Evolutionary conservation across 2,113 vertebrate species (phyloP).

Genomic region (Uria aalge): DNA sequence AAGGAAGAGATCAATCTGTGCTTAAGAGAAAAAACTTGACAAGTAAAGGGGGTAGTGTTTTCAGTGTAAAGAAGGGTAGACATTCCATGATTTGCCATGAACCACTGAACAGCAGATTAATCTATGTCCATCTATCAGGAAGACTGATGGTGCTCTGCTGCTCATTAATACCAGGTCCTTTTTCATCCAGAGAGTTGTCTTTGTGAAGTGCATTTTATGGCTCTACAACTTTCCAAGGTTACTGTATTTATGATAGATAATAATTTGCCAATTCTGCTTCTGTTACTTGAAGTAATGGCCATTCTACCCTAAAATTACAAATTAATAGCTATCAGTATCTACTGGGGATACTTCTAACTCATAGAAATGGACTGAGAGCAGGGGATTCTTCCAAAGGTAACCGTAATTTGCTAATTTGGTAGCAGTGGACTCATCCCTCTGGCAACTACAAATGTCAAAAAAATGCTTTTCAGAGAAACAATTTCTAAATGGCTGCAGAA

Average conservation of each 20-base stretch:
- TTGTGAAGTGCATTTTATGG: conserved; percentile 31
- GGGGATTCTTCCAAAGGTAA: background rate
- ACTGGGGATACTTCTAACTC: background rate
- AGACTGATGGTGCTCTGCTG: conserved; percentile 28
- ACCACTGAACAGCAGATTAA: conserved; percentile 50
- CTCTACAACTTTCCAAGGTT: conserved; percentile 59
- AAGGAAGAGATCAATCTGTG: background rate
- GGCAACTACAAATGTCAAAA: background rate
- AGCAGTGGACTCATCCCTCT: background rate
- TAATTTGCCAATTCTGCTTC: conserved; percentile 41
- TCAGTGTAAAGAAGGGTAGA: background rate
- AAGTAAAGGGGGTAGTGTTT: background rate
- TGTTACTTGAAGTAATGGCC: background rate
- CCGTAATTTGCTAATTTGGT: background rate
- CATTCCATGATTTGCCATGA: conserved; percentile 43
- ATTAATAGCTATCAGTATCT: background rate
- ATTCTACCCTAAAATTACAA: background rate
- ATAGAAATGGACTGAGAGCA: background rate
- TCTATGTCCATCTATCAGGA: conserved; percentile 41
- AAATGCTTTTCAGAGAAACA: fast-evolving
- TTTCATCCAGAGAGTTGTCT: conserved; percentile 38
- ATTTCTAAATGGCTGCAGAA: background rate
- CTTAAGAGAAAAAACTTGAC: conserved; percentile 22
- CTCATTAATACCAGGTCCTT: background rate
- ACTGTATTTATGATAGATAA: conserved; percentile 4